phyloP scores from a whole-genome alignment of 2,888 invertebrate genomes.

The Chaitophorus viminalis region DNA sequence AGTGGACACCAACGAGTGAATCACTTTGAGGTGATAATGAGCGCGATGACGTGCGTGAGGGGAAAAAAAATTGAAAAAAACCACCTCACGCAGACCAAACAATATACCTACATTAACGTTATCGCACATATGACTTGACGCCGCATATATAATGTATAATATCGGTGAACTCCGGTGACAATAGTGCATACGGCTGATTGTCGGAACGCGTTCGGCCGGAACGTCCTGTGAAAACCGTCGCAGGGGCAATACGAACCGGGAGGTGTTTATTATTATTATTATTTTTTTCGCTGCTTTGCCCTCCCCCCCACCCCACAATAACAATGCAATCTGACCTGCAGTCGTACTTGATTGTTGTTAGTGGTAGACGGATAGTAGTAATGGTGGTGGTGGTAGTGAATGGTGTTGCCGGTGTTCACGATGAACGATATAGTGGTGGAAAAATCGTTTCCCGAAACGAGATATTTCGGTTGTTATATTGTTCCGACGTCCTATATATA shows the following conservation, averaged over 20 bases:
- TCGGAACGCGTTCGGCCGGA: conserved; percentile 16
- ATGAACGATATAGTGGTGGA: no score
- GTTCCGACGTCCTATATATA: no score
- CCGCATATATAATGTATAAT: neutral
- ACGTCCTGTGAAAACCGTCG: conserved; percentile 10
- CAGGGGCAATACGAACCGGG: neutral
- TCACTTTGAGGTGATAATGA: neutral
- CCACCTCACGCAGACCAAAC: neutral
- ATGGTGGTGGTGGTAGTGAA: neutral
- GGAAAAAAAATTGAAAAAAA: conserved; percentile 12
- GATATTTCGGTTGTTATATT: conserved; percentile 13
- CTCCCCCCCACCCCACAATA: neutral
- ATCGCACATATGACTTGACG: neutral
- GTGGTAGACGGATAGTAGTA: no score
- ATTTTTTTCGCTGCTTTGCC: neutral
- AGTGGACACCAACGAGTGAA: neutral
- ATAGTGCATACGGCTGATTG: conserved; percentile 1
- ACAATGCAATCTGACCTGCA: neutral
- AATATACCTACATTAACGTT: neutral
- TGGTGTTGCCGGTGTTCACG: no score
- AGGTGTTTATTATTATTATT: neutral
- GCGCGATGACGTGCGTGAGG: neutral
- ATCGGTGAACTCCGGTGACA: neutral
- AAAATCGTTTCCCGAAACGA: conserved; percentile 34
- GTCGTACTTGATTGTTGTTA: neutral